phyloP scores from a whole-genome alignment of 1,140 invertebrate species.

The Sesamia nonagrioides region DNA sequence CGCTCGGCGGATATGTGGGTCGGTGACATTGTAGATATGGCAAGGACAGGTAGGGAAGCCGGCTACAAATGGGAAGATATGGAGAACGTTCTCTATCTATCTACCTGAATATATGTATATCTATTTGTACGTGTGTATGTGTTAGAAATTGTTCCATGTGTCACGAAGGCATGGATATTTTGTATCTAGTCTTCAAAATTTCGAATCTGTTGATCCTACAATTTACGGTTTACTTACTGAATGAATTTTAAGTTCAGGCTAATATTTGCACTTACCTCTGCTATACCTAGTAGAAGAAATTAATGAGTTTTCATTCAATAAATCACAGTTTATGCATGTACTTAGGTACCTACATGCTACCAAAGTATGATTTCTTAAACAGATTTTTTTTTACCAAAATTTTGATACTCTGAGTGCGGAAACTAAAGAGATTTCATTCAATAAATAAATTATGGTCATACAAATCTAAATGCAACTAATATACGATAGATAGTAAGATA shows the following conservation, averaged over 20 bases:
- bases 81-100: slow-evolving; percentile 39
- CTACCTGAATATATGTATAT: slow-evolving; percentile 22
- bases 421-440: background rate
- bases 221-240: too few species aligned
- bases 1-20: slow-evolving; percentile 46
- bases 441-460: slow-evolving; percentile 13
- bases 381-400: too few species aligned
- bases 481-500: slow-evolving; percentile 36
- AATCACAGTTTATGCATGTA: background rate
- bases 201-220: background rate
- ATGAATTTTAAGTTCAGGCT: too few species aligned
- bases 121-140: too few species aligned
- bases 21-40: slow-evolving; percentile 44
- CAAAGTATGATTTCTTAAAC: too few species aligned
- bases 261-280: too few species aligned
- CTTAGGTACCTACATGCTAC: too few species aligned
- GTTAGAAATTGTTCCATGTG: slow-evolving; percentile 33
- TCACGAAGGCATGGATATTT: slow-evolving; percentile 11
- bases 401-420: background rate
- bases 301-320: too few species aligned
- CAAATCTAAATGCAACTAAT: slow-evolving; percentile 8
- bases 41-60: slow-evolving; percentile 45
- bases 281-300: too few species aligned
- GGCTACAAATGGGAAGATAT: slow-evolving; percentile 39
- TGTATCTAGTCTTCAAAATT: slow-evolving; percentile 26